These are phyloP conservation scores for Nasonia longicornis DNA, from an alignment of 1,140 invertebrate genomes.

Conservation along the genomic window DNA sequence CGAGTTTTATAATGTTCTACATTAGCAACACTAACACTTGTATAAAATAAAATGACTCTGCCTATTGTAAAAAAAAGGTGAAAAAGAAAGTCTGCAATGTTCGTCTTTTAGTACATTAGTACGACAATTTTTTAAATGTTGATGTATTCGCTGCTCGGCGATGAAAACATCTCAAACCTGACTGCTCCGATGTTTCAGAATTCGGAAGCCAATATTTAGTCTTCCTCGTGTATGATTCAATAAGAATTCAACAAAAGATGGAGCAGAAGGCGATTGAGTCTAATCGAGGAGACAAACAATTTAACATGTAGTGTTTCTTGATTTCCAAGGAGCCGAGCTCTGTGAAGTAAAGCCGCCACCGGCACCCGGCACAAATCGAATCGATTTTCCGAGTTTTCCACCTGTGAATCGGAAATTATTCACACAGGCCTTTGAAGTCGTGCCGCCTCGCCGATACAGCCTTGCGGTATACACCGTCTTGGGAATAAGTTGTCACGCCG, in stretches of 20 bases:
- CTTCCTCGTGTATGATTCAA: background rate
- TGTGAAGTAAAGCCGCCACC: background rate
- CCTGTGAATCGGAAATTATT: constrained; percentile 29
- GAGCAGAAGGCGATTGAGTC: background rate
- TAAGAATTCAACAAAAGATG: constrained; percentile 29
- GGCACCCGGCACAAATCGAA: constrained; percentile 32
- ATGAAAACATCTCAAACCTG: too few relatives aligned
- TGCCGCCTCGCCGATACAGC: constrained; percentile 27
- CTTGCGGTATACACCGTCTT: background rate
- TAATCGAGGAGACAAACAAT: constrained; percentile 27
- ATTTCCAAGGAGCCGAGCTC: background rate
- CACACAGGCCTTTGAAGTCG: constrained; percentile 21
- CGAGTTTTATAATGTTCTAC: too few relatives aligned
- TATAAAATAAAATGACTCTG: too few relatives aligned
- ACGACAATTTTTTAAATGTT: too few relatives aligned
- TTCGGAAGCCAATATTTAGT: constrained; percentile 21
- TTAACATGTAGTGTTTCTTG: constrained; percentile 37
- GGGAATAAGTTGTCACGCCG: constrained; percentile 10
- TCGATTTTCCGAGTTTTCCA: constrained; percentile 45
- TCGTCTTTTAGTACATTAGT: too few relatives aligned
- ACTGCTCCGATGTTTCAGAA: background rate
- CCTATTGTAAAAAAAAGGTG: too few relatives aligned
- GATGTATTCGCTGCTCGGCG: too few relatives aligned
- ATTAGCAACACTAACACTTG: too few relatives aligned
- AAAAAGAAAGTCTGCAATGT: too few relatives aligned